phyloP scores from a whole-genome alignment of 2,797 vertebrate species.

The Argyrosomus regius region DNA sequence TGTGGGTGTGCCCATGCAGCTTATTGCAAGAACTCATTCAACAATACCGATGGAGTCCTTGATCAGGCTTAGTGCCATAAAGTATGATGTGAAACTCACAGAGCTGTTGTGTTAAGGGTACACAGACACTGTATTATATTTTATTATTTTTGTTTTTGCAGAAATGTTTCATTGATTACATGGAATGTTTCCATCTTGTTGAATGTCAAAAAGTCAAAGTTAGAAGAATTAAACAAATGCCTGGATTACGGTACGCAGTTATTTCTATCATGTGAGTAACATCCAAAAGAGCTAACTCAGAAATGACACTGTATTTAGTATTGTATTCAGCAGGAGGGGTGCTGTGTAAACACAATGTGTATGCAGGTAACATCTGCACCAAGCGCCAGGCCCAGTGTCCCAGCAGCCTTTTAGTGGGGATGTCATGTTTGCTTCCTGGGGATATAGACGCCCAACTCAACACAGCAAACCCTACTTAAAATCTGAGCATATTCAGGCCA shows the following conservation, averaged over 20 bases:
- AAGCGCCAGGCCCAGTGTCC: conserved; percentile 62
- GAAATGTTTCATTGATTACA: too few species aligned
- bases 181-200: too few species aligned
- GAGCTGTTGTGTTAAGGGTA: too few species aligned
- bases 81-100: too few species aligned
- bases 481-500: conserved; percentile 82
- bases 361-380: conserved; percentile 81
- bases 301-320: conserved; percentile 67
- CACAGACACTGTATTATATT: too few species aligned
- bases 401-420: conserved; percentile 83
- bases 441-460: conserved; percentile 72
- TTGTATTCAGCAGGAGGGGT: conserved; percentile 72
- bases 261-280: conserved; percentile 83
- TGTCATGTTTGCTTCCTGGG: conserved; percentile 76
- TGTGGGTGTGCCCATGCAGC: too few species aligned
- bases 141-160: too few species aligned
- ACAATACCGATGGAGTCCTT: too few species aligned
- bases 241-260: conserved; percentile 83
- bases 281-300: conserved; percentile 76
- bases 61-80: too few species aligned
- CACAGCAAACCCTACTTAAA: conserved; percentile 80
- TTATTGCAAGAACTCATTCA: too few species aligned
- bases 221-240: conserved; percentile 83
- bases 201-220: conserved; percentile 75
- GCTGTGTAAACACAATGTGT: conserved; percentile 69